Base-by-base conservation (phyloP, 92 coral and sea anemone species). In the Porites divaricata region DNA sequence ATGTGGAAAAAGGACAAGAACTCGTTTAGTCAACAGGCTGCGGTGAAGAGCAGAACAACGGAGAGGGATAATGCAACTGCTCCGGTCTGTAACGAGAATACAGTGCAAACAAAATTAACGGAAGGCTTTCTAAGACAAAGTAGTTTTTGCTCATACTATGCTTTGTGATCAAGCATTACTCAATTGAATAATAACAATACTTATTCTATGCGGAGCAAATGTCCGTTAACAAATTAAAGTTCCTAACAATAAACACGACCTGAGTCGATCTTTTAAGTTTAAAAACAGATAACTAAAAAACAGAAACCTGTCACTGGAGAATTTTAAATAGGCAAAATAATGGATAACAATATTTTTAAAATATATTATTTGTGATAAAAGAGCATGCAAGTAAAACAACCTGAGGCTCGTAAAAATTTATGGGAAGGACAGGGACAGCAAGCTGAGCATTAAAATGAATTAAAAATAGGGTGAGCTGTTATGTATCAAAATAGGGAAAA, bases 1-100 rank as follows among this genome's bases (percentile, higher is more conserved):
- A 14, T 1, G 48, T 12, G 63, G 22, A 79, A 79, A 66, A 51
- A 79, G 67, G 84, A 59, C 52, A 79, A 54, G 65, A 52, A 67
- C 74, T 77, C 68, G 9, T 11, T 35, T 4, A n/a, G 71, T 45
- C 20, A 70, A 21, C 21, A 63, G 12, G 45, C 78, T 54, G 24
- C 9, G 45, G 35, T 10, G 12, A 22, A 22, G 35, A 9, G 45
- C 35, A 66, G 10, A 66, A 66, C 10, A 23, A 9, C 59, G 16
- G 7, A 2, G 20, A 41, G 15, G 10, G 17, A 26, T 20, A 26
- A 70, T 35, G 19, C 12, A 9, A 9, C 12, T 54, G 9, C 4
- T 54, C 59, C 11, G 11, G 9, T 51, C 56, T 51, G 11, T 51
- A 51, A 51, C 1, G n/a, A n/a, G n/a, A 51, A 12, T 12, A 8